These are phyloP conservation scores for Iguana delicatissima DNA, from an alignment of 2,797 vertebrate genomes.

Conservation along the genomic window DNA sequence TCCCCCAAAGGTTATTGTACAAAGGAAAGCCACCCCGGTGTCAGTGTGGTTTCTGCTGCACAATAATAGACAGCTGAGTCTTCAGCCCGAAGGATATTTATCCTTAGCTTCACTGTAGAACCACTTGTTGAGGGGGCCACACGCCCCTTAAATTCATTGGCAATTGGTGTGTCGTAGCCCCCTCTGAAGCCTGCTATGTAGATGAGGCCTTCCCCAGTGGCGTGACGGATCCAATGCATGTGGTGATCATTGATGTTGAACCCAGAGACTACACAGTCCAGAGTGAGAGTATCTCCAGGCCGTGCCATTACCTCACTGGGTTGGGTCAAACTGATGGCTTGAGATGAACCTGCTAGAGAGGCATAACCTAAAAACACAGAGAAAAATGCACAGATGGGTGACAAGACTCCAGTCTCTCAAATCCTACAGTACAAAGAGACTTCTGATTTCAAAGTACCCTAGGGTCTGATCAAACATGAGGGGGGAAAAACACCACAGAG, in stretches of 20 bases:
- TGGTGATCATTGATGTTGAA: constrained; percentile 50
- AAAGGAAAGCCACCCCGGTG: background rate
- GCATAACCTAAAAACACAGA: no score
- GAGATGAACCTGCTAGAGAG: background rate
- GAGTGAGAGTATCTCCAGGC: constrained; percentile 8
- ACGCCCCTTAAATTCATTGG: constrained; percentile 30
- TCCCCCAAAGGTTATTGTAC: background rate
- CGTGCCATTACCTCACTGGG: background rate
- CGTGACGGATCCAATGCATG: constrained; percentile 41
- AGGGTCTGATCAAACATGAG: background rate
- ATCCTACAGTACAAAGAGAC: no score
- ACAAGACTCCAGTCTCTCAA: no score
- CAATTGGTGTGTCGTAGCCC: background rate
- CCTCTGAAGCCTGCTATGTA: constrained; percentile 47
- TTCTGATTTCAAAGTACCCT: no score
- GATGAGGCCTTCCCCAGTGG: background rate
- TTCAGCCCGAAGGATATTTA: constrained; percentile 16
- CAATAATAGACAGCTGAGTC: constrained; percentile 50
- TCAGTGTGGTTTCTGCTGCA: constrained; percentile 23
- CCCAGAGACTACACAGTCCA: constrained; percentile 42
- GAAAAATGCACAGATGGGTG: background rate
- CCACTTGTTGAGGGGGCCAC: constrained; percentile 50
- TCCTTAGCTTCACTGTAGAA: constrained; percentile 40
- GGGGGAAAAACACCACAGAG: background rate
- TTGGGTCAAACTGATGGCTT: constrained; percentile 11